Evolutionary conservation across 1,140 invertebrate species (phyloP), one percentile per base, ranked within the genome.

Genomic region (Charaxes varanes): DNA sequence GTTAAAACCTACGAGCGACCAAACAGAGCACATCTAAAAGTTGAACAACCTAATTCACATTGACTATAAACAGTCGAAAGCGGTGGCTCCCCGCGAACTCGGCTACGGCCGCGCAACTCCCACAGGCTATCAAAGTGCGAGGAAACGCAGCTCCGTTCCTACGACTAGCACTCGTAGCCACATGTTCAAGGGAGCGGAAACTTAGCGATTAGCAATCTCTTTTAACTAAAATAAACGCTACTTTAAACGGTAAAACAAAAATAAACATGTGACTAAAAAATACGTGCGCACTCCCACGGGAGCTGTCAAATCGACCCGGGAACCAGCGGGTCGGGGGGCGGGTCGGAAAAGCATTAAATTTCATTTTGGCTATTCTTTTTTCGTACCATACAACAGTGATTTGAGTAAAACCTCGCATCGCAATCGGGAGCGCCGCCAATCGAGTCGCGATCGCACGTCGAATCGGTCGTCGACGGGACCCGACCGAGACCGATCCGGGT

Each of bases 251-350:
- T 58, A 54, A 64, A 63, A 65, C 55, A 56, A 68, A 71, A 77
- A 63, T 61, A 80, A 82, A 82, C 78, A 82, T 82, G 78, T 82
- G 78, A 82, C 78, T 80, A 82, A 80, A 54, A 66, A 49, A 74
- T 62, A 72, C 54, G 71, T 76, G 69, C 71, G 76, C 78, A 74
- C 71, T 76, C 72, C 69, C 53, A 40, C 50, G 30, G 19, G 14
- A 15, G 41, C 32, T 40, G 16, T 18, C 10, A 26, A 26, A 32
- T 35, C 16, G 23, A 37, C 12, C 17, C 32, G n/a, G 16, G 38
- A 19, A 15, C 16, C 28, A 37, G 10, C 26, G 21, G n/a, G n/a
- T n/a, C n/a, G 22, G 12, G 22, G 21, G 14, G 28, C 4, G 13
- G 13, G 6, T 10, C n/a, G 14, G 10, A 14, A 23, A 37, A 41